A percentile compares a stretch with the other conserved stretches of the same genome.
Evolutionary conservation across 1,140 invertebrate species (phyloP).

Genomic region (Magallana angulata): DNA sequence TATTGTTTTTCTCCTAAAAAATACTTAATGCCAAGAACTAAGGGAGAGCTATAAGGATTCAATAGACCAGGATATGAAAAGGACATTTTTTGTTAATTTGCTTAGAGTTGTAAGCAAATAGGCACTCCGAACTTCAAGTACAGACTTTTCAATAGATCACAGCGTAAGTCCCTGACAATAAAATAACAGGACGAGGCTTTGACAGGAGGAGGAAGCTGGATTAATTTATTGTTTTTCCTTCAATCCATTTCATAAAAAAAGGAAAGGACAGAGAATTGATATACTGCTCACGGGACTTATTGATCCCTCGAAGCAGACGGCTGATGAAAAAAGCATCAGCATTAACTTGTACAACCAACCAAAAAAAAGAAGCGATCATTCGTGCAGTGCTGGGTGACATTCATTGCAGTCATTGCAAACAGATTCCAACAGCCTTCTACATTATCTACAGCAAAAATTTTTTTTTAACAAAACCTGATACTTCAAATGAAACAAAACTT

Average conservation of each 20-base stretch:
- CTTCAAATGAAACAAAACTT: no score
- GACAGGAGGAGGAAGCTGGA: neutral
- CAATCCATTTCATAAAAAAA: neutral
- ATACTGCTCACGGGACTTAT: constrained; percentile 4
- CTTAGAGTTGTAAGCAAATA: neutral
- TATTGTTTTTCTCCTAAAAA: constrained; percentile 1
- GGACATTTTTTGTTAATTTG: neutral
- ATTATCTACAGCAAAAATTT: no score
- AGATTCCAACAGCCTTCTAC: no score
- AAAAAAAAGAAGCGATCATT: neutral
- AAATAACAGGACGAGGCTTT: neutral
- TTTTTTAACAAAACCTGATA: no score
- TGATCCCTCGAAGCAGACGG: neutral
- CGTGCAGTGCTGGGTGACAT: neutral
- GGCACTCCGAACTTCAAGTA: neutral
- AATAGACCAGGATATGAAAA: neutral
- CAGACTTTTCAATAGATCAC: neutral
- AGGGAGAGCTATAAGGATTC: neutral
- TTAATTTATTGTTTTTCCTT: neutral
- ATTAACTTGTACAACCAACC: neutral
- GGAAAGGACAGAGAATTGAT: constrained; percentile 15
- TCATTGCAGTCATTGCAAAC: neutral
- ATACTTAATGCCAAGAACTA: neutral
- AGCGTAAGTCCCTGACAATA: neutral
- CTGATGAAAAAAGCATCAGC: constrained; percentile 8